These are phyloP conservation scores for Spicauda simplicius DNA, from an alignment of 2,888 invertebrate genomes.

Conservation along the genomic window DNA sequence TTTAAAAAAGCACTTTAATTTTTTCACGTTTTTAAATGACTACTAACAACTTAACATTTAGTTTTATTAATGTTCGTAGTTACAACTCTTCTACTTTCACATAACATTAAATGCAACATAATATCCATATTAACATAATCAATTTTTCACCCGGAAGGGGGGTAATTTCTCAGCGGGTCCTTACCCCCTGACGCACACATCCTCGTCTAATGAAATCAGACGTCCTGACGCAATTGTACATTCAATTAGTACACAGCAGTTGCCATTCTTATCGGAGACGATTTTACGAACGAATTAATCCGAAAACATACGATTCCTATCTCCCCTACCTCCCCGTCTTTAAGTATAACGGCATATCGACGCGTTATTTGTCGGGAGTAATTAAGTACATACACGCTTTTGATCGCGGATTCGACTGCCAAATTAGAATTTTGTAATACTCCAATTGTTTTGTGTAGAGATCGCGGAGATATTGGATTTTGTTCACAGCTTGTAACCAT, in stretches of 20 bases:
- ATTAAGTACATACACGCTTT: constrained; percentile 63
- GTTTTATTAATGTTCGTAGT: background rate
- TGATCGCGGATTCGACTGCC: constrained; percentile 13
- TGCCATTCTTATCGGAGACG: constrained; percentile 84
- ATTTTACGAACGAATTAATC: constrained; percentile 85
- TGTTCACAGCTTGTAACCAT: no score
- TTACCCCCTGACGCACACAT: constrained; percentile 58
- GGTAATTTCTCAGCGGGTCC: constrained; percentile 49
- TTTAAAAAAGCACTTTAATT: background rate
- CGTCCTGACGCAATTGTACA: constrained; percentile 81
- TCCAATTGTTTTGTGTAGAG: background rate
- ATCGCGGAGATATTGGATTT: background rate
- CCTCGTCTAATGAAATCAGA: constrained; percentile 79
- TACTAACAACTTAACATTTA: background rate
- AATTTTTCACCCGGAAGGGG: constrained; percentile 42
- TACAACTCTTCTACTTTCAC: background rate
- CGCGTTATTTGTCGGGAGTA: constrained; percentile 75
- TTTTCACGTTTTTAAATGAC: background rate
- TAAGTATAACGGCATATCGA: constrained; percentile 66
- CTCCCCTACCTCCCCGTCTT: constrained; percentile 69
- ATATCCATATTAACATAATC: constrained; percentile 38
- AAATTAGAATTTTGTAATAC: background rate
- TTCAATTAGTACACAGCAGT: constrained; percentile 83
- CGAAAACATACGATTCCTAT: constrained; percentile 84
- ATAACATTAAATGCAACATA: constrained; percentile 11